Conservation (phyloP, 2,113 vertebrate species). For the Polypterus senegalus region DNA sequence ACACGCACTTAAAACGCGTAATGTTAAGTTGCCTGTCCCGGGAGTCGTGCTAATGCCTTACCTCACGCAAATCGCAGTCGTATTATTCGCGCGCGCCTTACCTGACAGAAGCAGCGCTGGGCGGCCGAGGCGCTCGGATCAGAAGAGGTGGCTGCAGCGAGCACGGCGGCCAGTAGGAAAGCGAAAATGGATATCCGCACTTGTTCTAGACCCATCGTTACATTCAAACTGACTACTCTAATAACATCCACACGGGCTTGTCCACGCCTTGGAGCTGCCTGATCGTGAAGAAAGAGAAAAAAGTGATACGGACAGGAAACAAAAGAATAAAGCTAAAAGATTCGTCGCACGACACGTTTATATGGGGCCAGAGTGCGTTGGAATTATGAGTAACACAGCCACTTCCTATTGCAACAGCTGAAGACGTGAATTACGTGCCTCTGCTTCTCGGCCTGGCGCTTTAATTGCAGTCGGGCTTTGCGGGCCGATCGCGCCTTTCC, state of each 20-base stretch:
- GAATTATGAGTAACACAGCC: background rate
- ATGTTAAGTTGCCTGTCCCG: no score
- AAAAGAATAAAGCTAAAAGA: background rate
- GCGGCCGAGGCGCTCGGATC: slow-evolving; percentile 24
- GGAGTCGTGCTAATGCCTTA: no score
- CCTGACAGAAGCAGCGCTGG: slow-evolving; percentile 67
- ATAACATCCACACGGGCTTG: background rate
- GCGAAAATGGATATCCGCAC: background rate
- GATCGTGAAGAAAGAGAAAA: background rate
- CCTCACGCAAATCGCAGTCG: no score
- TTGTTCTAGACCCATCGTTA: slow-evolving; percentile 2
- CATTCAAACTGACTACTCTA: background rate
- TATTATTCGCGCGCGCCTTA: slow-evolving; percentile 25
- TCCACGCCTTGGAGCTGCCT: background rate
- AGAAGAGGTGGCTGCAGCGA: slow-evolving; percentile 15
- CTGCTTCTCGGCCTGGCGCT: background rate
- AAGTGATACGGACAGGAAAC: background rate
- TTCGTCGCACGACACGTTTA: slow-evolving; percentile 1
- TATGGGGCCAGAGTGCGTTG: slow-evolving; percentile 2
- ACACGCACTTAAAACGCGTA: no score
- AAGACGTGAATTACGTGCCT: slow-evolving; percentile 41
- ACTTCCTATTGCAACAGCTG: slow-evolving; percentile 31
- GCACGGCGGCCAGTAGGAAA: slow-evolving; percentile 1
- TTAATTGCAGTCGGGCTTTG: no score
- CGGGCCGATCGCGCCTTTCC: no score